Evolutionary conservation across 1,140 invertebrate species (phyloP), one percentile per base, ranked within the genome.

Genomic region (Magallana gigas): DNA sequence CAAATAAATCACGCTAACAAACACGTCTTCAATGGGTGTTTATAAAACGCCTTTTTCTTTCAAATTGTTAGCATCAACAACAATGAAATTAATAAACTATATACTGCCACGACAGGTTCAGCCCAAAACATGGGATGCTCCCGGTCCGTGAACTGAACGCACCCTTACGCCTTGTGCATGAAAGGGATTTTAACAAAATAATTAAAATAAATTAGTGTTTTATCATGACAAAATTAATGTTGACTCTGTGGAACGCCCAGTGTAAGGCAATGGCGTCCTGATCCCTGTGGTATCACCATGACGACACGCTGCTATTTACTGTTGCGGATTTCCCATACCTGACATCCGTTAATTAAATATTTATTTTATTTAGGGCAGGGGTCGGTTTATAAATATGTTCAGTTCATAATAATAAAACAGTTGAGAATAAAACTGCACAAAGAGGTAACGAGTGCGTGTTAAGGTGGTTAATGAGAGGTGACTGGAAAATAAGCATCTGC

Each of bases 191-290:
- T 36, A 36, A 76, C 60, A 62, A 29, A 76, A 29, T 29, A 76
- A 76, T 76, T 76, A 29, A 76, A 76, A 76, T 76, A 76, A 76
- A 76, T 76, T 76, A 76, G 23, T 23, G 68, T 29, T 76, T 76
- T 36, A 48, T 36, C 68, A 76, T 76, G 68, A 76, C 68, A 76
- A 12, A 29, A 76, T 29, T 76, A 76, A 76, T 76, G 68, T 12
- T 76, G 9, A 29, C 23, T 12, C 23, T 76, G 68, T 36, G 23
- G 48, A 76, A 76, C 68, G 68, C 68, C 68, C 23, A 36, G 8
- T 36, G 3, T 9, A 76, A 23, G 12, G 68, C 36, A 48, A 48
- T 48, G 36, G 36, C 36, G 36, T 48, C 36, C 36, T 48, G 36
- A 48, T 48, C 36, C 36, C 36, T 48, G 36, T 48, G 36, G 36